Base-by-base conservation (phyloP, 2,797 vertebrate species). In the Ctenosaura bakeri region DNA sequence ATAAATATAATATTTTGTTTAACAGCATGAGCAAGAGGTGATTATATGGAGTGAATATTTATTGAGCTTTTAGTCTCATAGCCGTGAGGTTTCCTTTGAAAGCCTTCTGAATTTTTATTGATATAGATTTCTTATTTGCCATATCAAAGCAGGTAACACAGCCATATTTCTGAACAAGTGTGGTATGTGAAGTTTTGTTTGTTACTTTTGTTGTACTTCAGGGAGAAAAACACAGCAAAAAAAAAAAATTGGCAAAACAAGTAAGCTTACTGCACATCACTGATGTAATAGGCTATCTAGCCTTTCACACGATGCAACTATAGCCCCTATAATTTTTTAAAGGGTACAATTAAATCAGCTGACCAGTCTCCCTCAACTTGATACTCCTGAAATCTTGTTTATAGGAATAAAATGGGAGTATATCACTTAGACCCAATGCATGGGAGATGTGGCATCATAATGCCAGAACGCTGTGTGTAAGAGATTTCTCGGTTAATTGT, bases 61-160 rank as follows among this genome's bases (percentile, higher is more conserved):
- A 54, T 20, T 92, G 88, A 90, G 85, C 46, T 92, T 90, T 42
- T 35, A 66, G 9, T 46, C 77, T 16, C 38, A 46, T 26, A 77
- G n/a, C 56, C 62, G 35, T 92, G n/a, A 90, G 82, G 69, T 35
- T 13, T 89, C 85, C 29, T 83, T 84, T 90, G 74, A 80, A 66
- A 35, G 9, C 76, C 52, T 88, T 94, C 90, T 89, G 87, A 88
- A 59, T 46, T 26, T 84, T 22, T 77, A 64, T 77, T 84, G 88
- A 77, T 78, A 77, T 52, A 29, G 20, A 89, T 84, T 89, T 89
- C 81, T 89, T 54, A 73, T 50, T 71, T 84, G 73, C 71, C 81
- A 52, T 84, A 66, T n/a, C 73, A 35, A 56, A 64, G 18, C 35
- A 88, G 29, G 35, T 59, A 46, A 74, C 24, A 29, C 79, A 90